phyloP scores from a whole-genome alignment of 2,888 invertebrate species.

The Patella caerulea region DNA sequence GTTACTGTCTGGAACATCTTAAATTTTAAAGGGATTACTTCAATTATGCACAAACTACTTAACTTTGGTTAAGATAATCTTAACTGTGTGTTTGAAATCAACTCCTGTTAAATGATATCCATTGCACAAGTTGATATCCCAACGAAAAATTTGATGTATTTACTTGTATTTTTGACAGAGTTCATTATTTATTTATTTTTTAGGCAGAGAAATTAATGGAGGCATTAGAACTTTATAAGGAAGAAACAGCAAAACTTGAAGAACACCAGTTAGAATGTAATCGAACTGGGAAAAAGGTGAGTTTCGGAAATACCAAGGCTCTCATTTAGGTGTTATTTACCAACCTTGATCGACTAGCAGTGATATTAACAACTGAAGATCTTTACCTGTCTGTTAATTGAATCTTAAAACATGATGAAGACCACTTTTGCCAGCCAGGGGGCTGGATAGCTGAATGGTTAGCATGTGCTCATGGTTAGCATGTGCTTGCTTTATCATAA shows the following conservation, averaged over 20 bases:
- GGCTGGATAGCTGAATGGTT: too few species aligned
- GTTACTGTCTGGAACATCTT: too few species aligned
- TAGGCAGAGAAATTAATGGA: conserved; percentile 92
- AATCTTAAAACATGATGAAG: too few species aligned
- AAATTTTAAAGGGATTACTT: too few species aligned
- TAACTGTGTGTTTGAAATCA: neutral
- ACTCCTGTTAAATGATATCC: too few species aligned
- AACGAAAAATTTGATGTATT: neutral
- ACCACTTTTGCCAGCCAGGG: too few species aligned
- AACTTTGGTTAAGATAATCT: too few species aligned
- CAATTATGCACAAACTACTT: too few species aligned
- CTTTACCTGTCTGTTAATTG: too few species aligned
- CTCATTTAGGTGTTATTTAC: conserved; percentile 18
- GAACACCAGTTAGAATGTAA: conserved; percentile 68
- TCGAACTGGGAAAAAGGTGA: conserved; percentile 52
- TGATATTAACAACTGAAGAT: neutral
- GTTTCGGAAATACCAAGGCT: neutral
- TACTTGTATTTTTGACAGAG: neutral
- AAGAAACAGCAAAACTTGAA: conserved; percentile 72
- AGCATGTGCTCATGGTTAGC: too few species aligned
- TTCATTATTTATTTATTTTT: conserved; percentile 18
- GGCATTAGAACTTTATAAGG: conserved; percentile 79
- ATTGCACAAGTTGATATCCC: too few species aligned
- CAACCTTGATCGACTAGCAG: neutral
- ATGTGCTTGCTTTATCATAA: too few species aligned